Conservation (phyloP, 2,797 vertebrate species). For the Amblyopsis hoosieri region DNA sequence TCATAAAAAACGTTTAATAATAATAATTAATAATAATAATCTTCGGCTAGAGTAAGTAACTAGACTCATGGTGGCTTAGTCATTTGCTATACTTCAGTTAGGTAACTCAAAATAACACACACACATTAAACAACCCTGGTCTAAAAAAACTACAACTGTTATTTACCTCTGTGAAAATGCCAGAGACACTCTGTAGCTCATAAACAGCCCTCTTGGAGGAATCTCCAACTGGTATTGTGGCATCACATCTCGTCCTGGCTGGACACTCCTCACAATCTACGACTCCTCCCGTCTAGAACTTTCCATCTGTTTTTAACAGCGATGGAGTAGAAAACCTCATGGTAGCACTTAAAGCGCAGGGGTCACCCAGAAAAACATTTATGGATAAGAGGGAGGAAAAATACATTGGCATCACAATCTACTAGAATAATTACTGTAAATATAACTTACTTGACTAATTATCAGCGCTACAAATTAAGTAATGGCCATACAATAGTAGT, state of each 20-base stretch:
- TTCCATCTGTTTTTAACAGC: constrained; percentile 38
- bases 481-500: too few relatives aligned
- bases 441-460: too few relatives aligned
- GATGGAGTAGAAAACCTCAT: constrained; percentile 17
- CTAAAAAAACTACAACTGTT: constrained; percentile 24
- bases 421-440: neutral
- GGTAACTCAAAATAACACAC: constrained; percentile 4
- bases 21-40: too few relatives aligned
- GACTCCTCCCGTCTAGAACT: constrained; percentile 8
- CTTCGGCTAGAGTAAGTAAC: too few relatives aligned
- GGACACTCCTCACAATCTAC: neutral
- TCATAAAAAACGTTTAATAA: too few relatives aligned
- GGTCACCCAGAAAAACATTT: constrained; percentile 12
- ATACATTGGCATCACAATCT: neutral
- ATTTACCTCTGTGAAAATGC: constrained; percentile 20
- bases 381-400: neutral
- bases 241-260: constrained; percentile 31
- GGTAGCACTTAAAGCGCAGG: constrained; percentile 21
- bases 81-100: too few relatives aligned
- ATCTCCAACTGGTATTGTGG: constrained; percentile 33
- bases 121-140: neutral
- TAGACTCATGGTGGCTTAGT: too few relatives aligned
- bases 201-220: constrained; percentile 37
- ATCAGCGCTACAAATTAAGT: too few relatives aligned
- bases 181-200: constrained; percentile 25